Evolutionary conservation across 2,797 vertebrate species (phyloP).

Genomic region (Galagoides demidoff): DNA sequence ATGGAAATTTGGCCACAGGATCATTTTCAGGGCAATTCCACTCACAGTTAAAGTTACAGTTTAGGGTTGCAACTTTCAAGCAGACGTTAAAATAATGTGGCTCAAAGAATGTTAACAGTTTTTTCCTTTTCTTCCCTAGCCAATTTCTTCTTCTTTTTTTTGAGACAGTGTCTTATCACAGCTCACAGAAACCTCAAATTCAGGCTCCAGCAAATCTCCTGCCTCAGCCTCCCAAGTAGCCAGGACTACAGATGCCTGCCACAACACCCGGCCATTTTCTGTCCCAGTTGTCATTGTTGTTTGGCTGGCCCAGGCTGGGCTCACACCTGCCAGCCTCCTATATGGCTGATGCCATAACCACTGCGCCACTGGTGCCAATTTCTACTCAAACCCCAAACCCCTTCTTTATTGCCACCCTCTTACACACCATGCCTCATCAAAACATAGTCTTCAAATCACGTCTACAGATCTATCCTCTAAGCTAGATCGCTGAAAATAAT

Average conservation of each 20-base stretch:
- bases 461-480: conserved; percentile 1
- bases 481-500: background rate
- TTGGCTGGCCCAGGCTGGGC: too few species aligned
- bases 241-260: too few species aligned
- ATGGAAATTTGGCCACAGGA: background rate
- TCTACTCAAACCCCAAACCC: background rate
- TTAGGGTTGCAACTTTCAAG: conserved; percentile 37
- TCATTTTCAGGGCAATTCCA: background rate
- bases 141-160: background rate
- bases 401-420: background rate
- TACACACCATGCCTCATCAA: background rate
- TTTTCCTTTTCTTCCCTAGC: background rate
- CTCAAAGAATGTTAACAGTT: background rate
- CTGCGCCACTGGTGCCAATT: background rate
- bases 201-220: too few species aligned
- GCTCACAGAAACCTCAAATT: too few species aligned
- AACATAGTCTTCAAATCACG: conserved; percentile 18
- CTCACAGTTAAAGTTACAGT: background rate
- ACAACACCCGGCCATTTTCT: too few species aligned
- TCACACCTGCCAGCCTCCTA: too few species aligned
- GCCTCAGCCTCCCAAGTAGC: too few species aligned
- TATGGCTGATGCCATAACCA: too few species aligned
- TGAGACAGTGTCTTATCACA: too few species aligned
- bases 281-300: too few species aligned
- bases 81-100: conserved; percentile 7